Evolutionary conservation across 1,140 invertebrate genomes (phyloP).

Genomic region (Drosophila teissieri): DNA sequence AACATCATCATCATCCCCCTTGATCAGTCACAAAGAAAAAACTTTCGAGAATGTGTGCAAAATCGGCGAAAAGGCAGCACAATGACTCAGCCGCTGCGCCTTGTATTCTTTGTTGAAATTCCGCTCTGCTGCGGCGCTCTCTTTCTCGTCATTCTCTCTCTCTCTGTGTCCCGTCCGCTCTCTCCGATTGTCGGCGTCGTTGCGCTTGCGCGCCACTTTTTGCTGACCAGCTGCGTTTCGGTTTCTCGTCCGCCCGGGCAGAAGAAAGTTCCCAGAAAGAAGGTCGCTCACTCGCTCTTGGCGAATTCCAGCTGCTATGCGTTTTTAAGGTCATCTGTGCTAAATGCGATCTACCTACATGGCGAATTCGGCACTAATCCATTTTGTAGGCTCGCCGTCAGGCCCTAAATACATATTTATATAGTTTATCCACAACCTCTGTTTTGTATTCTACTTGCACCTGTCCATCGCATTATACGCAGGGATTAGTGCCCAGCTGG

Average conservation of each 20-base stretch:
- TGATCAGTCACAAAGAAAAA: conserved; percentile 12
- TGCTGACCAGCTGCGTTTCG: conserved; percentile 15
- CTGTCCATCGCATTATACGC: neutral
- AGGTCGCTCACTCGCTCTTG: conserved; percentile 21
- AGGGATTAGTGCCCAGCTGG: neutral
- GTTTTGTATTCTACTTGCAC: neutral
- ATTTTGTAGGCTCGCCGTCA: neutral
- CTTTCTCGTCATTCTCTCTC: neutral
- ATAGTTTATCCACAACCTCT: neutral
- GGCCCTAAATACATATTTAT: neutral
- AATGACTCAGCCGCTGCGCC: conserved; percentile 58
- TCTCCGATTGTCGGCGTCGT: conserved; percentile 14
- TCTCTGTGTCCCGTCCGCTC: neutral
- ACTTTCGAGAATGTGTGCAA: conserved; percentile 42
- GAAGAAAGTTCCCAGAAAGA: conserved; percentile 35
- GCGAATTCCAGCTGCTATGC: neutral
- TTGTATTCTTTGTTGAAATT: conserved; percentile 6
- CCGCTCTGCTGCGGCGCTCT: neutral
- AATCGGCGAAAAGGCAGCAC: neutral
- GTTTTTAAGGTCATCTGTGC: neutral
- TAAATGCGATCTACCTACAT: conserved; percentile 1
- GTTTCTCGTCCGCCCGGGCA: conserved; percentile 32
- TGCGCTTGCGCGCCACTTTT: conserved; percentile 75
- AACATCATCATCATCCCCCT: neutral
- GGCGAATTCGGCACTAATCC: neutral